Evolutionary conservation across 2,888 invertebrate species (phyloP).

Genomic region (Eupelmus urozonus): DNA sequence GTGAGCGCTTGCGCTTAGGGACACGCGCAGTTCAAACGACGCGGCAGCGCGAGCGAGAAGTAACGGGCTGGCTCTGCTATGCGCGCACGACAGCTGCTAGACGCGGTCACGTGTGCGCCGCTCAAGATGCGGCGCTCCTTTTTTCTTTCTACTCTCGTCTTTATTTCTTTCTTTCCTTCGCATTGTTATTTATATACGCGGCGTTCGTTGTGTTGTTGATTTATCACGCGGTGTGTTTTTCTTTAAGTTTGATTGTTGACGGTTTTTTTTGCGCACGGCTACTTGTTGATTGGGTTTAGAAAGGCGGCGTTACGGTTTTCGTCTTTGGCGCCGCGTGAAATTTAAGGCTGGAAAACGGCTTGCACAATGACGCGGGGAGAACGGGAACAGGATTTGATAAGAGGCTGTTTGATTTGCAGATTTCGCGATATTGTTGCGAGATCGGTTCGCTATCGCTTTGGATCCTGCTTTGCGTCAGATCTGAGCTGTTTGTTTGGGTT

Average conservation of each 20-base stretch:
- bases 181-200: constrained; percentile 55
- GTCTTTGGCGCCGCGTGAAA: background rate
- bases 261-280: background rate
- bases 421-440: background rate
- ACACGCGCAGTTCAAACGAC: constrained; percentile 57
- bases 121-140: constrained; percentile 9
- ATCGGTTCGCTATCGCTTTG: background rate
- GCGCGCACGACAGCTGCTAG: constrained; percentile 71
- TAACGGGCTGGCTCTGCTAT: constrained; percentile 50
- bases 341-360: background rate
- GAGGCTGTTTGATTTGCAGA: background rate
- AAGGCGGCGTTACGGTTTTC: background rate
- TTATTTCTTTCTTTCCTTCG: constrained; percentile 28
- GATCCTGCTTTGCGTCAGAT: constrained; percentile 6
- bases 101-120: constrained; percentile 66
- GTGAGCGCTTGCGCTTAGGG: constrained; percentile 29
- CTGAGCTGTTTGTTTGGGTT: no score
- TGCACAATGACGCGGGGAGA: no score
- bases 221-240: constrained; percentile 18
- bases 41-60: constrained; percentile 4
- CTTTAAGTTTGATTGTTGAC: background rate
- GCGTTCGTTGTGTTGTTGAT: background rate
- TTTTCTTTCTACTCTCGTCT: constrained; percentile 16
- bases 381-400: constrained; percentile 16
- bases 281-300: background rate